These are phyloP conservation scores for Tauraco hartlaubi DNA, from an alignment of 2,797 vertebrate genomes.

Conservation along the genomic window DNA sequence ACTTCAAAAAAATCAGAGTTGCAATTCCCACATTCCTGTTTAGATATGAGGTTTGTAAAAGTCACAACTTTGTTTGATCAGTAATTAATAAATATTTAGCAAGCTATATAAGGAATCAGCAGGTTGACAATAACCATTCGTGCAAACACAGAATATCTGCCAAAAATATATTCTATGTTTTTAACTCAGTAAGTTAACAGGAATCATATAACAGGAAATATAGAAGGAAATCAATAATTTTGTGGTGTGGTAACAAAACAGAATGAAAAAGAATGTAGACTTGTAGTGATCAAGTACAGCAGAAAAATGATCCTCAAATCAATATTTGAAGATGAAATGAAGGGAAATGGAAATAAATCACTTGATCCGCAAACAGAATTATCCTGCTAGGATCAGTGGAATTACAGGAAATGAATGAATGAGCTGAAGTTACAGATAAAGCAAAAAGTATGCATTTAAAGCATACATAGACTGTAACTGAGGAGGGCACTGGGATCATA, in stretches of 20 bases:
- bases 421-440: not conserved
- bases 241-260: not conserved
- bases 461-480: not conserved
- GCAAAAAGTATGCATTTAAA: not conserved
- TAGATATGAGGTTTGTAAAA: not conserved
- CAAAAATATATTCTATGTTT: not conserved
- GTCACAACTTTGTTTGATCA: not conserved
- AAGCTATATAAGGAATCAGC: not conserved
- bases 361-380: not conserved
- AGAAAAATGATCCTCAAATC: not conserved
- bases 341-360: slow-evolving; percentile 16
- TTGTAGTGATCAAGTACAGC: not conserved
- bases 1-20: not conserved
- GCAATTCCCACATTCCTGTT: not conserved
- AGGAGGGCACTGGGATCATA: not conserved
- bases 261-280: not conserved
- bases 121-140: not conserved
- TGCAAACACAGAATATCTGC: not conserved
- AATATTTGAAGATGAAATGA: slow-evolving; percentile 29
- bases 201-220: not conserved
- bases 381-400: not conserved
- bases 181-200: not conserved
- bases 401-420: not conserved
- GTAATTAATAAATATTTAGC: not conserved
- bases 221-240: not conserved